Evolutionary conservation across 2,113 vertebrate genomes (phyloP).

Genomic region (Amazona vittata): DNA sequence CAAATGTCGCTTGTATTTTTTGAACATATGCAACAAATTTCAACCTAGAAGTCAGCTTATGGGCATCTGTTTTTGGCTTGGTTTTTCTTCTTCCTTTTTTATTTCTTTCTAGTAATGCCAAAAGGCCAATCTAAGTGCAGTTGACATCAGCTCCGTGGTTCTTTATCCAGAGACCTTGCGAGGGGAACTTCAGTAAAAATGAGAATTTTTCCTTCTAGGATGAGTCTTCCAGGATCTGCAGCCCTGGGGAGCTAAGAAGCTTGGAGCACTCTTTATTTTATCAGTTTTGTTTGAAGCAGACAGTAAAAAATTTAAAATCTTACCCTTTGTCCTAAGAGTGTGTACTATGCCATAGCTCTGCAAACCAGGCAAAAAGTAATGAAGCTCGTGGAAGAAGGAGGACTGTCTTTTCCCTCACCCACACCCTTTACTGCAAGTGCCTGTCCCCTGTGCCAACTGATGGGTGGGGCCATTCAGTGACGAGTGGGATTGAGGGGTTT

Average conservation of each 20-base stretch:
- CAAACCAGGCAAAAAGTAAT: background rate
- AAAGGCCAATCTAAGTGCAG: background rate
- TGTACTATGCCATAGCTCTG: background rate
- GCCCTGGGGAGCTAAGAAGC: background rate
- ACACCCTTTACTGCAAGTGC: too few species aligned
- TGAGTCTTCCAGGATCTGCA: background rate
- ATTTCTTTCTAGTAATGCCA: background rate
- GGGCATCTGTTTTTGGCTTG: background rate
- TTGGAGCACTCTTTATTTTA: background rate
- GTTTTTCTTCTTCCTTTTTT: background rate
- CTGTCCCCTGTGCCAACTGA: background rate
- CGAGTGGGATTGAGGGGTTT: background rate
- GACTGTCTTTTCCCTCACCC: background rate
- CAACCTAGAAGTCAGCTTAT: conserved; percentile 57
- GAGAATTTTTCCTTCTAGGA: background rate
- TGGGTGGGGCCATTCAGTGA: accelerated
- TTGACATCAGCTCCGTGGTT: background rate
- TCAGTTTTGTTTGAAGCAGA: background rate
- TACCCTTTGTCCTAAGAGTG: background rate
- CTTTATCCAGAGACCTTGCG: background rate
- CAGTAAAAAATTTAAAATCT: background rate
- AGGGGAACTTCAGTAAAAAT: background rate
- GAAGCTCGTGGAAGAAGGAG: background rate
- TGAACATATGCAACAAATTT: conserved; percentile 65
- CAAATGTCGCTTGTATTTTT: conserved; percentile 69